Percentiles rank a stretch among this genome's conserved stretches.
Conservation (phyloP, 2,113 vertebrate genomes). For the Anarhynchus alexandrinus region DNA sequence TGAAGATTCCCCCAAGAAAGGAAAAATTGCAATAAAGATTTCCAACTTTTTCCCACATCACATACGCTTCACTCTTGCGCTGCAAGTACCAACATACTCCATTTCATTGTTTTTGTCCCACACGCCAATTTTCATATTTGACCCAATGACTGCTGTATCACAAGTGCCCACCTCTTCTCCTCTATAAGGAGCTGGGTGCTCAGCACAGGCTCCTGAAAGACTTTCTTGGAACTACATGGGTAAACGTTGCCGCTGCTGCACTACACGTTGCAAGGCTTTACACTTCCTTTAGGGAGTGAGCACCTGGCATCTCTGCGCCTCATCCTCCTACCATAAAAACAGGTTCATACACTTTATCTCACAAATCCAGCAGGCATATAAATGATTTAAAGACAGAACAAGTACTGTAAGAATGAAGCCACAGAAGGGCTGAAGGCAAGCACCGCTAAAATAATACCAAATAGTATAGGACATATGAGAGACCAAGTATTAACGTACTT, state of each 20-base stretch:
- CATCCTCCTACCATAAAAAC: not conserved
- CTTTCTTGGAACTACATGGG: rapidly evolving
- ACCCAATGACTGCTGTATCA: not conserved
- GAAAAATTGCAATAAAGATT: not conserved
- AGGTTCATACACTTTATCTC: not conserved
- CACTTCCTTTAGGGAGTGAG: not conserved
- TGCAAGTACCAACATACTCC: not conserved
- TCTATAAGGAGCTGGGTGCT: not conserved
- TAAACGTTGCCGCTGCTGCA: not conserved
- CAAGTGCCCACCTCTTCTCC: not conserved
- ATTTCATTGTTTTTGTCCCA: not conserved
- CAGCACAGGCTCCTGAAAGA: not conserved
- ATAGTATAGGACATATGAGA: not conserved
- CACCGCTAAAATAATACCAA: not conserved
- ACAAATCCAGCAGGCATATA: not conserved
- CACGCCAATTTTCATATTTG: not conserved
- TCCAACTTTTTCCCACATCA: not conserved
- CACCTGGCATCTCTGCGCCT: not conserved
- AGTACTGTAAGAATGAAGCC: not conserved
- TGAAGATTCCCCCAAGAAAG: not conserved
- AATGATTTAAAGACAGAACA: not conserved
- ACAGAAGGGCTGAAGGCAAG: not conserved
- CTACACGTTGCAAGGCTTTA: not conserved
- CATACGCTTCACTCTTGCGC: not conserved
- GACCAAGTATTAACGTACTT: not conserved